Conservation (phyloP, 1,140 invertebrate species). For the Drosophila ananassae region DNA sequence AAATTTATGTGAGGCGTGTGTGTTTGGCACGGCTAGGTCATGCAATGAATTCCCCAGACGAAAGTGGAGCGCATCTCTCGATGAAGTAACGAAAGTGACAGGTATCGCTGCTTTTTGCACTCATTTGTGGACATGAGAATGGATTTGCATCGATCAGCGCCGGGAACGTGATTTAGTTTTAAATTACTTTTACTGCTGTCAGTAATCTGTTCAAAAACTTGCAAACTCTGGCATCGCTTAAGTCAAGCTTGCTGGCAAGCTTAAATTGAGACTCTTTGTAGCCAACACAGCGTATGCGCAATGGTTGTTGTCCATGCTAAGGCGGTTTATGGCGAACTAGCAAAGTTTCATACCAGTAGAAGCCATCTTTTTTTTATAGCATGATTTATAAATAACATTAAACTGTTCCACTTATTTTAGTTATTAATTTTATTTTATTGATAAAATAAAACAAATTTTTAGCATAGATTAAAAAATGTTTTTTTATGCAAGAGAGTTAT, state of each 20-base stretch:
- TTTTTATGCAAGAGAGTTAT: constrained; percentile 47
- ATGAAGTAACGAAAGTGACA: constrained; percentile 77
- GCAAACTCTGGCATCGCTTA: constrained; percentile 37
- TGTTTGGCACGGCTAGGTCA: constrained; percentile 47
- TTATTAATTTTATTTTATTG: too few species aligned
- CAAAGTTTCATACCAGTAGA: not conserved
- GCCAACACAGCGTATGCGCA: constrained; percentile 48
- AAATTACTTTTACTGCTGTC: constrained; percentile 60
- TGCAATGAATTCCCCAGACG: constrained; percentile 34
- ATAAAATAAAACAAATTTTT: not conserved
- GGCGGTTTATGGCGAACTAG: not conserved
- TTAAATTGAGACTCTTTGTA: not conserved
- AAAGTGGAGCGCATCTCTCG: constrained; percentile 71
- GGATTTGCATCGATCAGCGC: constrained; percentile 40
- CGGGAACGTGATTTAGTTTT: constrained; percentile 69
- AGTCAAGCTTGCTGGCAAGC: not conserved
- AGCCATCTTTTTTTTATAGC: not conserved
- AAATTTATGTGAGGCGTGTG: constrained; percentile 76
- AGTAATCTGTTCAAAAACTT: constrained; percentile 13
- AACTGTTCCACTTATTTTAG: too few species aligned
- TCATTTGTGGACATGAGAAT: constrained; percentile 62
- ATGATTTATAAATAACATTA: not conserved
- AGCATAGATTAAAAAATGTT: not conserved
- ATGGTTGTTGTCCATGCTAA: constrained; percentile 28
- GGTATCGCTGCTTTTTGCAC: constrained; percentile 41